Evolutionary conservation across 2,888 invertebrate genomes (phyloP).

Genomic region (Tetrapedia diversipes): DNA sequence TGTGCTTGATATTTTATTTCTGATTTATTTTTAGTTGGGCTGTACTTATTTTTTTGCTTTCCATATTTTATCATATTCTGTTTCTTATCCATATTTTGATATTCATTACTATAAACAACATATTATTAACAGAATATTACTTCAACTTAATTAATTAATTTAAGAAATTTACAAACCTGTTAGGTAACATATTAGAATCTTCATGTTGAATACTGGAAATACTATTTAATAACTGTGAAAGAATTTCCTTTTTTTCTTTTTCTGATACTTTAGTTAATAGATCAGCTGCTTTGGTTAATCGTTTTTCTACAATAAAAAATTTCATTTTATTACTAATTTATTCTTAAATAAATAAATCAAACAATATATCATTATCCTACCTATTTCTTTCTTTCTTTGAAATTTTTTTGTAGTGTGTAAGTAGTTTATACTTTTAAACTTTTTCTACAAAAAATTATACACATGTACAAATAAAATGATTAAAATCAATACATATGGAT

Average conservation of each 20-base stretch:
- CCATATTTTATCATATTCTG: background rate
- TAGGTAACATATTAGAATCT: background rate
- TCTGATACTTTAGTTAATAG: background rate
- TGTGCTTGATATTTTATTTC: accelerated
- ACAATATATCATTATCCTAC: slow-evolving; percentile 2
- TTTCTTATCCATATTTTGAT: background rate
- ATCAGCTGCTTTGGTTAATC: slow-evolving; percentile 9
- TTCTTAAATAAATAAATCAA: background rate
- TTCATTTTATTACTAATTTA: background rate
- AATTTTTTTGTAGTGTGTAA: background rate
- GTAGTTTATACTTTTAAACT: background rate
- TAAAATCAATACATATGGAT: background rate
- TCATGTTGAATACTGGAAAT: slow-evolving; percentile 3
- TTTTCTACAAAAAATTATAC: slow-evolving; percentile 4
- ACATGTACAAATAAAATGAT: too few relatives aligned
- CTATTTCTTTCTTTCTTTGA: background rate
- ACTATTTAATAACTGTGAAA: background rate
- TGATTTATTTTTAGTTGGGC: too few relatives aligned
- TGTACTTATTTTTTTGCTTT: background rate
- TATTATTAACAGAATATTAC: background rate
- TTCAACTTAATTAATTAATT: background rate
- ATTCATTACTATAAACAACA: background rate
- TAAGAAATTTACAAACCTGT: slow-evolving; percentile 16
- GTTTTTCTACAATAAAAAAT: slow-evolving; percentile 10
- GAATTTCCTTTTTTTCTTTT: slow-evolving; percentile 13